Percentiles rank a stretch among this genome's conserved stretches.
phyloP scores from a whole-genome alignment of 2,797 vertebrate genomes.

The Ispidina lecontei region DNA sequence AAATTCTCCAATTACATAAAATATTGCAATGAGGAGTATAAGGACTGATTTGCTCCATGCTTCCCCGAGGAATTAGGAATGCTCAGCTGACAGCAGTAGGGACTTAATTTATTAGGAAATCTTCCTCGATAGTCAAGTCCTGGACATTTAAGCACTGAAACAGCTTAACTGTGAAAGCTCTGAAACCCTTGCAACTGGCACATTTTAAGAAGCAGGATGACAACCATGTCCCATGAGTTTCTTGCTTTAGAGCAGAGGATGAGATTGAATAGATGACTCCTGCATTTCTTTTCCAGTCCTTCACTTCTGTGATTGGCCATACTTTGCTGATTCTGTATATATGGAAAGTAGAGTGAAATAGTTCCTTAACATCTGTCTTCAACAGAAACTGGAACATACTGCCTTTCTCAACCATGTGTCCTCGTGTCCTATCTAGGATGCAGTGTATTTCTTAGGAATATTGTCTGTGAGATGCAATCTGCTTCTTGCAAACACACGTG shows the following conservation, averaged over 20 bases:
- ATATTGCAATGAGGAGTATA: background rate
- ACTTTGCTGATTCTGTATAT: background rate
- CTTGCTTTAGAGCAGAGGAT: background rate
- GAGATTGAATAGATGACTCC: background rate
- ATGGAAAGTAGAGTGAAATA: constrained; percentile 1
- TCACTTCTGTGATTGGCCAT: background rate
- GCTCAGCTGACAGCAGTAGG: background rate
- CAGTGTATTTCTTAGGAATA: background rate
- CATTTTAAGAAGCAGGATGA: background rate
- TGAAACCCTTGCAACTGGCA: background rate
- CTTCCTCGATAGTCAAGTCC: background rate
- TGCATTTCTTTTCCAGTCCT: background rate
- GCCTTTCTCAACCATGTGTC: background rate
- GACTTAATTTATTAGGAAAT: background rate
- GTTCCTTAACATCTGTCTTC: background rate
- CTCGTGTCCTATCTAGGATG: background rate
- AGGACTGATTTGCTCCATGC: background rate
- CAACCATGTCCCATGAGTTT: background rate
- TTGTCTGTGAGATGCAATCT: background rate
- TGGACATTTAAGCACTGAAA: background rate
- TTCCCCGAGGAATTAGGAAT: background rate
- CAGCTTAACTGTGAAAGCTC: background rate
- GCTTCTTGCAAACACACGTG: background rate
- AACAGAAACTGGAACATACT: background rate
- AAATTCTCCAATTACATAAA: background rate